Evolutionary conservation across 2,113 vertebrate genomes (phyloP), one percentile per base, ranked within the genome.

Genomic region (Daboia siamensis): DNA sequence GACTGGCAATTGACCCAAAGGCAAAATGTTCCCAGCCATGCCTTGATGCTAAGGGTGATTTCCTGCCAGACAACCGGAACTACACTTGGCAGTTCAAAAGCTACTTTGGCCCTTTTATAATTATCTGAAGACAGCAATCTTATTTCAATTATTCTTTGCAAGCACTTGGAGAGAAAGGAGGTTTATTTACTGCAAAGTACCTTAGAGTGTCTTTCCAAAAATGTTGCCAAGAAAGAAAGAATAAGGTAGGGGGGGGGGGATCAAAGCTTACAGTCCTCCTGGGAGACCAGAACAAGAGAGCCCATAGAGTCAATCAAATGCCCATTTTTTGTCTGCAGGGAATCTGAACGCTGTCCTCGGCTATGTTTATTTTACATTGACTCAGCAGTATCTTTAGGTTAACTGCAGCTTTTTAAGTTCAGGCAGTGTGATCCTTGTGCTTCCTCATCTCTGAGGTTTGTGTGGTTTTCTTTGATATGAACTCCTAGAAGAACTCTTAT

Each of bases 351-450:
- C 96, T 95, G 96, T 96, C 97, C 97, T 97, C 96, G 91, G 93
- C 95, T 97, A 93, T 98, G 97, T 98, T 97, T 98, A 97, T 97
- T 98, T 98, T 97, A 97, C 97, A 97, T 97, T 96, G 93, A 96
- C 97, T 98, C 97, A 97, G 97, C 97, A 97, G 97, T 97, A 97
- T 97, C 97, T 95, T 95, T 93, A 93, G 97, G 97, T 98, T 98
- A 97, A 97, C 97, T 95, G 92, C 97, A 97, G 97, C 97, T 97
- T 97, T 97, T 97, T 97, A 96, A 97, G 97, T 96, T 96, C 97
- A 97, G 95, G 95, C 96, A 95, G 97, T 97, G 95, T 97, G 97
- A 97, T 97, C 97, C 93, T 95, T 95, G 94, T 93, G 96, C 96
- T 95, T 93, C 95, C 15, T n/a, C 69, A 39, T 74, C 74, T 44